phyloP scores from a whole-genome alignment of 2,797 vertebrate species.

The Hemibagrus guttatus region DNA sequence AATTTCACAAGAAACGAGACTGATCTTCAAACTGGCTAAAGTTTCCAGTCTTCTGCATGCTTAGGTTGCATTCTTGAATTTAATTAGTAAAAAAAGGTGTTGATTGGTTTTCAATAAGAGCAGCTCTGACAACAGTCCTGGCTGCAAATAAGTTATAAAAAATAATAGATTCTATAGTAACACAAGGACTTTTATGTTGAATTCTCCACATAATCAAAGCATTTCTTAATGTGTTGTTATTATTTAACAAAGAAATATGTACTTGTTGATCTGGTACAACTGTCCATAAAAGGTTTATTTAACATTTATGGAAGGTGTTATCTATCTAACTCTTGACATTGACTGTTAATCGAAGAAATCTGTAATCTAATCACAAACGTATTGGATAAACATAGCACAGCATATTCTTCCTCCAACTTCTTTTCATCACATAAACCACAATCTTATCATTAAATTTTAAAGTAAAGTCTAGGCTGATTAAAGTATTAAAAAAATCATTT shows the following conservation, averaged over 20 bases:
- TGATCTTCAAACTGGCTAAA: neutral
- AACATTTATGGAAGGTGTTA: neutral
- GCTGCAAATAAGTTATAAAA: too few relatives aligned
- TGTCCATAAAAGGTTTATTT: neutral
- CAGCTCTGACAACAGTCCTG: neutral
- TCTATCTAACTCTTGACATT: neutral
- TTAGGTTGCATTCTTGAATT: neutral
- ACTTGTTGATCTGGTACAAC: neutral
- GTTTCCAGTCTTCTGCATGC: neutral
- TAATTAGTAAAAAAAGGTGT: neutral
- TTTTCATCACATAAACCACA: constrained; percentile 12
- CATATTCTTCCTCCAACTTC: neutral
- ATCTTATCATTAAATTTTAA: neutral
- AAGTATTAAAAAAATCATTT: neutral
- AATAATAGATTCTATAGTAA: neutral
- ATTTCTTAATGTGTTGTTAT: neutral
- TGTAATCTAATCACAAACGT: constrained; percentile 4
- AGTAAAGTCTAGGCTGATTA: neutral
- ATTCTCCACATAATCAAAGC: neutral
- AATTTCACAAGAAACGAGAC: neutral
- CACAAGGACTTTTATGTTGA: neutral
- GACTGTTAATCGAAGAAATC: neutral
- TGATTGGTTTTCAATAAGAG: neutral
- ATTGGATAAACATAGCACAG: constrained; percentile 9
- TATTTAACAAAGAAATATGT: neutral